Base-by-base conservation (phyloP, 1,140 invertebrate species). In the Battus philenor region DNA sequence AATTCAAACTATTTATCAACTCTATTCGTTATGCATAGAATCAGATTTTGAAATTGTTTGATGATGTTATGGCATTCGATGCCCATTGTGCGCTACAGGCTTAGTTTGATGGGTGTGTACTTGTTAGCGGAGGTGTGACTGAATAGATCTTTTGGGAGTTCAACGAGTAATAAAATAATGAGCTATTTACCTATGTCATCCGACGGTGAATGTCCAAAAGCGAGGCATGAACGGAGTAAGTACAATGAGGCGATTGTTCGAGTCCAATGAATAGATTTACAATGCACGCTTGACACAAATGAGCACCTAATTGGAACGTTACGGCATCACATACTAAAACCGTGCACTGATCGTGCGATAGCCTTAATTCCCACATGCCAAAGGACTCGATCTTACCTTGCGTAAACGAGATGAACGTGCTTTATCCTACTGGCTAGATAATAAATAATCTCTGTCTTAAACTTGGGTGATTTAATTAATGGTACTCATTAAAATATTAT, bases 1-100 rank as follows among this genome's bases (percentile, higher is more conserved):
- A 85, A 85, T 85, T 85, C 73, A 81, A 84, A 82, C 76, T 85
- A 85, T 85, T 85, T 85, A 85, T 85, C 81, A 78, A 78, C 65
- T 77, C 68, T 59, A 81, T 84, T 78, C 77, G 77, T 81, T 82
- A 84, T 84, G 76, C 80, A 82, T 79, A 82, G 76, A 77, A 84
- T 85, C 78, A 74, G 78, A 84, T 82, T 82, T 82, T 68, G 78
- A 79, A 82, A 81, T 79, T 82, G 78, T 82, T 82, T 84, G 74
- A 77, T 76, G 76, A 73, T 84, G 80, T 84, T 84, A 66, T 78
- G 74, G 72, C 72, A 69, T 72, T 68, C 39, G 55, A 39, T 54
- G 49, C 46, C 68, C 58, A 82, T 81, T 84, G 80, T 80, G 68
- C 63, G 51, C 43, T 54, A 60, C 45, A 54, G 64, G 62, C 61